These are phyloP conservation scores for Kryptolebias marmoratus DNA, from an alignment of 2,113 vertebrate genomes.

Conservation along the genomic window DNA sequence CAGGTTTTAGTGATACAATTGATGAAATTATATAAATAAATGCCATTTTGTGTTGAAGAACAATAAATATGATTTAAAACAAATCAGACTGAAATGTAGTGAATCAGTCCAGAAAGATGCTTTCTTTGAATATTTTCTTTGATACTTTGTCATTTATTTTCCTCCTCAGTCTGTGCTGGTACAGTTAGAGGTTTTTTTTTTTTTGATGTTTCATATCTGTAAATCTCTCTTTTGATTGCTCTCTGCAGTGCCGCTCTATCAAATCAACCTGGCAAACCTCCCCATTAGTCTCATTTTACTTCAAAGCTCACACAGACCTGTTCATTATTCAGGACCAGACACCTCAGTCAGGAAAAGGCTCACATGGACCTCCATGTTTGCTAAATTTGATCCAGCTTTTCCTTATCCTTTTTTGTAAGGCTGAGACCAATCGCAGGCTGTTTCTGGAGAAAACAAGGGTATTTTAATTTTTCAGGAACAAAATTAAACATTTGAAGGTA, in stretches of 20 bases:
- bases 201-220: constrained; percentile 26
- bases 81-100: not conserved
- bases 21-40: too few species aligned
- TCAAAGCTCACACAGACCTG: constrained; percentile 27
- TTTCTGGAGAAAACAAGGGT: too few species aligned
- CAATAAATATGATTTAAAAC: not conserved
- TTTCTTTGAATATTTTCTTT: not conserved
- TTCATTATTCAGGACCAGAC: constrained; percentile 41
- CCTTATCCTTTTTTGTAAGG: too few species aligned
- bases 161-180: not conserved
- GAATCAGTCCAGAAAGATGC: not conserved
- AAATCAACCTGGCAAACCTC: constrained; percentile 52
- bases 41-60: too few species aligned
- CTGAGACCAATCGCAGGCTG: too few species aligned
- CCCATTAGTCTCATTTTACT: constrained; percentile 33
- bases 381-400: not conserved
- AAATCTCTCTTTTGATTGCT: constrained; percentile 37
- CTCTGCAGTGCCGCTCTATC: constrained; percentile 47
- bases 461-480: too few species aligned
- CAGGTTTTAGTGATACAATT: too few species aligned
- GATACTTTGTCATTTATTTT: not conserved
- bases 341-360: constrained; percentile 19
- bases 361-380: not conserved
- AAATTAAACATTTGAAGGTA: too few species aligned
- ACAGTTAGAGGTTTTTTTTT: not conserved